These are phyloP conservation scores for Coturnix japonica DNA, from an alignment of 2,113 vertebrate genomes.

Conservation along the genomic window DNA sequence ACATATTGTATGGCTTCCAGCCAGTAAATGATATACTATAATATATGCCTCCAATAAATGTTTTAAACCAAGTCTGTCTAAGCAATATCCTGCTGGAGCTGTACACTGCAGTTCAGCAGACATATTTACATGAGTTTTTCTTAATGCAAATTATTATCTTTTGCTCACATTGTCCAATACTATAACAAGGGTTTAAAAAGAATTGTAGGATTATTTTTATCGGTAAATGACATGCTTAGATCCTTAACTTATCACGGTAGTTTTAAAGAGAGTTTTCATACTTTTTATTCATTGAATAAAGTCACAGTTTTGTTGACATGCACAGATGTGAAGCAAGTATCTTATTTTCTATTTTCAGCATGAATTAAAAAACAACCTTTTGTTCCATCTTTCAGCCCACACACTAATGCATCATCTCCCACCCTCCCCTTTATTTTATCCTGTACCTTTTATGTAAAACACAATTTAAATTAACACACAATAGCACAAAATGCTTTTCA, in stretches of 20 bases:
- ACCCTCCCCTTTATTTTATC: conserved; percentile 54
- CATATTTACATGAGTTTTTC: conserved; percentile 80
- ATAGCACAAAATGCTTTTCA: conserved; percentile 65
- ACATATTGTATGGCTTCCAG: conserved; percentile 87
- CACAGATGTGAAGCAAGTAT: conserved; percentile 39
- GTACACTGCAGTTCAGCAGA: conserved; percentile 67
- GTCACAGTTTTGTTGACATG: conserved; percentile 49
- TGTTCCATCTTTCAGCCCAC: conserved; percentile 52
- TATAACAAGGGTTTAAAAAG: conserved; percentile 51
- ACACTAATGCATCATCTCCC: conserved; percentile 49
- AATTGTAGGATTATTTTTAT: conserved; percentile 65
- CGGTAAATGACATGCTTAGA: conserved; percentile 47
- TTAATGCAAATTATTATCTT: conserved; percentile 78
- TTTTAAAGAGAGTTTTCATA: conserved; percentile 9
- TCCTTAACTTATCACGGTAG: conserved; percentile 27
- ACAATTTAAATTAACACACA: conserved; percentile 56
- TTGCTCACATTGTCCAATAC: conserved; percentile 51
- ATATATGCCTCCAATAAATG: conserved; percentile 87
- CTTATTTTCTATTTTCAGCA: conserved; percentile 70
- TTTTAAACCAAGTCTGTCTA: conserved; percentile 82
- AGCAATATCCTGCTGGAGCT: conserved; percentile 76
- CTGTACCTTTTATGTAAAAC: conserved; percentile 49
- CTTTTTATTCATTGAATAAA: conserved; percentile 47
- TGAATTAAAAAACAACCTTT: conserved; percentile 68
- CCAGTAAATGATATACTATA: conserved; percentile 85